These are phyloP conservation scores for Mythimna loreyi DNA, from an alignment of 2,888 invertebrate species.

Conservation along the genomic window DNA sequence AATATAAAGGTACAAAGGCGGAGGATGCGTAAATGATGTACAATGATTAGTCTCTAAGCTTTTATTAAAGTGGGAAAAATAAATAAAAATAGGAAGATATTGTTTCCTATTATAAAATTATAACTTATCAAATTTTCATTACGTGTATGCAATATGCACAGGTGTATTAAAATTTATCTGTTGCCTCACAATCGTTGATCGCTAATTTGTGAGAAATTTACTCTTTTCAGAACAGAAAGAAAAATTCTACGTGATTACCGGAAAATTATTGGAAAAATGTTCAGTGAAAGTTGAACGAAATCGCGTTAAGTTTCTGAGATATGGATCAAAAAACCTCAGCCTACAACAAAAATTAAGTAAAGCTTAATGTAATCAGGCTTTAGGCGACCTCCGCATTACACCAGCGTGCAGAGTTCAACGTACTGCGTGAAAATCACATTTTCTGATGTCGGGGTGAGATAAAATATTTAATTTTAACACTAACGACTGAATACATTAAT, in stretches of 20 bases:
- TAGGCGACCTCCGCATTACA: constrained; percentile 64
- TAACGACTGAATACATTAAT: constrained; percentile 29
- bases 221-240: neutral
- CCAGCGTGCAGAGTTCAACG: constrained; percentile 76
- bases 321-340: constrained; percentile 5
- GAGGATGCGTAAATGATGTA: no score
- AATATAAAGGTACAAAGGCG: no score
- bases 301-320: constrained; percentile 3
- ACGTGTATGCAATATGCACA: neutral
- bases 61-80: no score
- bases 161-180: neutral
- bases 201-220: neutral
- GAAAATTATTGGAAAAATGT: neutral
- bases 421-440: constrained; percentile 68
- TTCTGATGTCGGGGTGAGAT: constrained; percentile 60
- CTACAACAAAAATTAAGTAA: constrained; percentile 19
- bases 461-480: constrained; percentile 36
- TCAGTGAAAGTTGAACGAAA: neutral
- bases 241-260: no score
- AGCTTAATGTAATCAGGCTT: constrained; percentile 31
- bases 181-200: neutral
- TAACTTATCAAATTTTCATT: neutral
- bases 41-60: no score
- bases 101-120: neutral
- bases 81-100: no score